phyloP scores from a whole-genome alignment of 2,888 invertebrate genomes.

The Caenorhabditis angaria region DNA sequence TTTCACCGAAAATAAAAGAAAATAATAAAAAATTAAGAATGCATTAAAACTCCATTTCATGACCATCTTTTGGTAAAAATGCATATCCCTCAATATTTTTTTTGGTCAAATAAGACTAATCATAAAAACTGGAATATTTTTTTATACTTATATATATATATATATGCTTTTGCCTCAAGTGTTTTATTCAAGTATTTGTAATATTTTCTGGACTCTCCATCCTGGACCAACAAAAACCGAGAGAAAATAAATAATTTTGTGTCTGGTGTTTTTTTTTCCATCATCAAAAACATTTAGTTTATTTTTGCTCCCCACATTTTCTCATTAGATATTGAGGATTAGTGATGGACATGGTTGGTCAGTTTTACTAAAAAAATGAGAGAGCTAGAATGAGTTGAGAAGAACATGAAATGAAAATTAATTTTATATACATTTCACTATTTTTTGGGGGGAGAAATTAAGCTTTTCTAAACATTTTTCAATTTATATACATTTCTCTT shows the following conservation, averaged over 20 bases:
- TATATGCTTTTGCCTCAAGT: neutral
- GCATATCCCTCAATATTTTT: neutral
- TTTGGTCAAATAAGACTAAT: neutral
- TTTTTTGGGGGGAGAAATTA: neutral
- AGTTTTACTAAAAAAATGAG: neutral
- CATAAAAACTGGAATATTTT: neutral
- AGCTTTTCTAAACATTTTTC: neutral
- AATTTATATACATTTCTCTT: neutral
- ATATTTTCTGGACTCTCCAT: neutral
- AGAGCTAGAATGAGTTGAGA: too few relatives aligned
- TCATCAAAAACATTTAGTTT: neutral
- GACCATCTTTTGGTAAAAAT: neutral
- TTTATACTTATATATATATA: too few relatives aligned
- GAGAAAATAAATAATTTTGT: too few relatives aligned
- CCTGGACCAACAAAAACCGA: neutral
- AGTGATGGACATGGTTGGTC: constrained; percentile 4
- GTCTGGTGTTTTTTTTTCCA: neutral
- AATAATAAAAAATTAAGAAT: constrained; percentile 6
- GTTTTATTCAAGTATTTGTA: neutral
- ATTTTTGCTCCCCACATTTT: neutral
- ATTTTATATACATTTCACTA: constrained; percentile 3
- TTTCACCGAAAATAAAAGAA: neutral
- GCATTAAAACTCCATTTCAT: neutral
- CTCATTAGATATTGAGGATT: constrained; percentile 1
- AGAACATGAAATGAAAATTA: too few relatives aligned